A percentile compares a stretch with the other conserved stretches of the same genome.
These are phyloP conservation scores for Eunapius fragilis DNA, from an alignment of 37 sponge, comb jelly and placozoan species.

Conservation along the genomic window DNA sequence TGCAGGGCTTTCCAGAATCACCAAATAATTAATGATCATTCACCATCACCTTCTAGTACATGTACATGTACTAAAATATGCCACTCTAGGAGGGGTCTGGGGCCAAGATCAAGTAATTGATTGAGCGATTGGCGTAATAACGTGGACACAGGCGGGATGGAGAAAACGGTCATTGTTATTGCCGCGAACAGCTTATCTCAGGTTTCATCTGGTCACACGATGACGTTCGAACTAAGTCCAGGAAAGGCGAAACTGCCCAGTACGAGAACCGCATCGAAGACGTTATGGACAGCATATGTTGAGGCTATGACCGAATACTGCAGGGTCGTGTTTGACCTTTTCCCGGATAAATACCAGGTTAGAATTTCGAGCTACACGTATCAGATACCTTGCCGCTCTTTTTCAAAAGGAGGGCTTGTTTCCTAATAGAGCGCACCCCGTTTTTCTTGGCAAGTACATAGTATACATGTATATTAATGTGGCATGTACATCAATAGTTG, in stretches of 20 bases:
- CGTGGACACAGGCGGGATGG: constrained; percentile 17
- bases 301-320: constrained; percentile 84
- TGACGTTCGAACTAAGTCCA: constrained; percentile 40
- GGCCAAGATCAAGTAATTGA: no score
- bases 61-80: no score
- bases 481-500: no score
- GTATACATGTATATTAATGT: background rate
- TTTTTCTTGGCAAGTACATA: background rate
- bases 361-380: background rate
- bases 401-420: no score
- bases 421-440: background rate
- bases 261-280: constrained; percentile 42
- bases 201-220: constrained; percentile 15
- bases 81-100: no score
- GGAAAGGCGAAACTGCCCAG: background rate
- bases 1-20: no score
- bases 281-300: constrained; percentile 80
- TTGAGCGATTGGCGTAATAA: no score
- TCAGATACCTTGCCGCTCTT: no score
- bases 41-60: no score
- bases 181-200: constrained; percentile 53
- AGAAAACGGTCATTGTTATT: constrained; percentile 79
- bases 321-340: constrained; percentile 84
- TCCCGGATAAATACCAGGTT: constrained; percentile 75
- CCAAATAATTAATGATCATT: no score